Percentiles rank a stretch among this genome's conserved stretches.
These are phyloP conservation scores for Nipponia nippon DNA, from an alignment of 2,113 vertebrate species.

Conservation along the genomic window DNA sequence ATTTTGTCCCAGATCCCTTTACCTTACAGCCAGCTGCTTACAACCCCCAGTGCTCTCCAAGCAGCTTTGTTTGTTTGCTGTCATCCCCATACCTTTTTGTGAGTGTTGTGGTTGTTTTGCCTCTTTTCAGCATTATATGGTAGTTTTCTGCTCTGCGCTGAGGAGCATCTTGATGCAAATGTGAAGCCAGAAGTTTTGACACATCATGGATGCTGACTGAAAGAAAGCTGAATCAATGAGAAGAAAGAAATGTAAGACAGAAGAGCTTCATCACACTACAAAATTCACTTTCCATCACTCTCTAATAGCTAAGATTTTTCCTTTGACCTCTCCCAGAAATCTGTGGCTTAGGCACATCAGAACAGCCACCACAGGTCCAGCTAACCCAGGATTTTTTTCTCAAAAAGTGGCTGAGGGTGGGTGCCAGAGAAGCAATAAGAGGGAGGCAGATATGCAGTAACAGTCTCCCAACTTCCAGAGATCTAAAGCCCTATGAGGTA, in stretches of 20 bases:
- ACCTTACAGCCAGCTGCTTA: neutral
- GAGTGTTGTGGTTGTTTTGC: neutral
- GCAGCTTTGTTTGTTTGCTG: neutral
- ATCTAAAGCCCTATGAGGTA: neutral
- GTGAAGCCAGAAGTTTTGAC: neutral
- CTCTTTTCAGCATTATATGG: neutral
- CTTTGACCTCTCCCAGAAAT: neutral
- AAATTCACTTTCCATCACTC: neutral
- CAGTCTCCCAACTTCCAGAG: neutral
- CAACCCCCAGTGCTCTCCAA: neutral
- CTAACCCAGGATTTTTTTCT: neutral
- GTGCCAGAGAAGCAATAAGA: neutral
- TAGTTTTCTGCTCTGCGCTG: neutral
- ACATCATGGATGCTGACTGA: neutral
- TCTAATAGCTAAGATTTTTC: neutral
- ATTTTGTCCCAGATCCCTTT: neutral
- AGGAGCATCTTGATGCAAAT: neutral
- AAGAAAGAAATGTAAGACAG: neutral
- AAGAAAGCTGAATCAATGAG: neutral
- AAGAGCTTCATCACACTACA: neutral
- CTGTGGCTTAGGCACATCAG: neutral
- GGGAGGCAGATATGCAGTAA: neutral
- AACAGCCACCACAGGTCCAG: neutral
- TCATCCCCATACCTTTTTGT: neutral
- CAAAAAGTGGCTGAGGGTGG: neutral